Evolutionary conservation across 2,888 invertebrate genomes (phyloP).

Genomic region (Lysandra bellargus): DNA sequence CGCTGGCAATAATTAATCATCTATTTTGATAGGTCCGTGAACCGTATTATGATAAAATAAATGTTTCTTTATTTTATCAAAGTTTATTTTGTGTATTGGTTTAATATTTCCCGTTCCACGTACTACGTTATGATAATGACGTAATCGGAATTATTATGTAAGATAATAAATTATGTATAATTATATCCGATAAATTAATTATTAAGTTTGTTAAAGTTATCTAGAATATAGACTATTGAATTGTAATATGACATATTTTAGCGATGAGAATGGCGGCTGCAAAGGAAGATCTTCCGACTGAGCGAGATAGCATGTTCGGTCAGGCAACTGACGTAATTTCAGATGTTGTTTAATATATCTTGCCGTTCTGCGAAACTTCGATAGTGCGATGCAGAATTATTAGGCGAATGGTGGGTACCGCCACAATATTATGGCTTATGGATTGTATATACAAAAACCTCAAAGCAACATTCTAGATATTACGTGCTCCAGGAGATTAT

Average conservation of each 20-base stretch:
- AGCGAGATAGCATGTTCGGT: too few species aligned
- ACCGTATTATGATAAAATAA: not conserved
- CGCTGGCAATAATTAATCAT: slow-evolving; percentile 19
- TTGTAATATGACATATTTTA: too few species aligned
- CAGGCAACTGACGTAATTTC: too few species aligned
- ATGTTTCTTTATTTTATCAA: slow-evolving; percentile 4
- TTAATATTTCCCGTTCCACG: not conserved
- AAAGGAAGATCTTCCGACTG: too few species aligned
- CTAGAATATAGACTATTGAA: too few species aligned
- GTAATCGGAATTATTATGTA: not conserved
- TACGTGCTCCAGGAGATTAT: not conserved
- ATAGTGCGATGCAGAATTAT: too few species aligned
- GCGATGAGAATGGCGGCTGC: too few species aligned
- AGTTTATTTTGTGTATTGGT: not conserved
- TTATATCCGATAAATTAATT: not conserved
- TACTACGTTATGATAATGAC: not conserved
- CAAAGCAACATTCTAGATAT: not conserved
- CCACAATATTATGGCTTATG: too few species aligned
- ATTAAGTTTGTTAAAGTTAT: not conserved
- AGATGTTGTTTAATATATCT: too few species aligned
- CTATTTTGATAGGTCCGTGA: slow-evolving; percentile 15
- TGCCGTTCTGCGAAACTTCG: too few species aligned
- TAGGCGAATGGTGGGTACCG: too few species aligned
- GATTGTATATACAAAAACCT: too few species aligned
- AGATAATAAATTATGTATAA: not conserved